A percentile compares a stretch with the other conserved stretches of the same genome.
phyloP scores from a whole-genome alignment of 2,113 vertebrate genomes.

The Chinchilla lanigera region DNA sequence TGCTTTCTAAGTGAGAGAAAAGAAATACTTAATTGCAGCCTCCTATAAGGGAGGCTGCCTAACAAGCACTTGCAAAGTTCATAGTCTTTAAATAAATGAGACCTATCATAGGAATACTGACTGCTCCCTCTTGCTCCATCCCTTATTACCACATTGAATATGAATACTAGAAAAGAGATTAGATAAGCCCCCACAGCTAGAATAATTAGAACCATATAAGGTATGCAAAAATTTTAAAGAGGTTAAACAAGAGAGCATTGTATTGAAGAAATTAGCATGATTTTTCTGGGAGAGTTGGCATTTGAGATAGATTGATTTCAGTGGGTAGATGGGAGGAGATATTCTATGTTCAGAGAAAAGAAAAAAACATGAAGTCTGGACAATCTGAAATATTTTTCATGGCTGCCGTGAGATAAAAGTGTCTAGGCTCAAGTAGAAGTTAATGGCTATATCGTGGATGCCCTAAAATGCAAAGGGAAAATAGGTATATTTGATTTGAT shows the following conservation, averaged over 20 bases:
- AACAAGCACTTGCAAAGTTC: background rate
- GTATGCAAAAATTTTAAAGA: background rate
- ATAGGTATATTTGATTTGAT: constrained; percentile 1
- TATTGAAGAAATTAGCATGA: background rate
- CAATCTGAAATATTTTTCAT: background rate
- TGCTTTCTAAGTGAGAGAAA: background rate
- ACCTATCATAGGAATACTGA: no score
- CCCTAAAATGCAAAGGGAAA: background rate
- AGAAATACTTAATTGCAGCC: background rate
- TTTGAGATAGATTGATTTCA: constrained; percentile 17
- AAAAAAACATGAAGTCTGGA: background rate
- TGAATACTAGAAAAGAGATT: background rate
- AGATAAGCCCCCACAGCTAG: background rate
- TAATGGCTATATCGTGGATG: background rate
- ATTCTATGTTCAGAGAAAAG: background rate
- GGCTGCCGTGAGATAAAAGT: background rate
- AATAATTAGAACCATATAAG: background rate
- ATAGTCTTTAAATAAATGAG: background rate
- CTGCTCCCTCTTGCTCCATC: no score
- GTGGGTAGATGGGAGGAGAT: background rate
- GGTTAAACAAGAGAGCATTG: background rate
- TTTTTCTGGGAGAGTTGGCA: background rate
- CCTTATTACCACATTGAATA: background rate
- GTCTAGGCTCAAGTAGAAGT: background rate
- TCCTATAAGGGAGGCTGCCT: background rate